Percentiles rank a stretch among this genome's conserved stretches.
Evolutionary conservation across 2,797 vertebrate species (phyloP).

Genomic region (Spatula clypeata): DNA sequence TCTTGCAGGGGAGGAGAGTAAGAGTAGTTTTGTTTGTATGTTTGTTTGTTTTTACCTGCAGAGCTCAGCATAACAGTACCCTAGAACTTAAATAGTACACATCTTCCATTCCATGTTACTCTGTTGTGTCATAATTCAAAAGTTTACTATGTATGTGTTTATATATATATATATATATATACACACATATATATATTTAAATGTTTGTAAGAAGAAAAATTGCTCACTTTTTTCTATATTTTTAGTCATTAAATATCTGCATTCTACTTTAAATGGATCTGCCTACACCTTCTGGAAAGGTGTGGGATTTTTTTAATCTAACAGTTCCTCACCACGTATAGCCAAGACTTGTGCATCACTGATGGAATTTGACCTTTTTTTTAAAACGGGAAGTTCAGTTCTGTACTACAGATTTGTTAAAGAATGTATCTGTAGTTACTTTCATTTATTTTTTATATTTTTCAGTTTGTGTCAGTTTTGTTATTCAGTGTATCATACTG

Average conservation of each 20-base stretch:
- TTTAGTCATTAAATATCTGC: not conserved
- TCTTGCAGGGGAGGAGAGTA: fast-evolving
- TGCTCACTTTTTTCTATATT: not conserved
- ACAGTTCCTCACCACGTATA: not conserved
- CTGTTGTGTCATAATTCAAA: not conserved
- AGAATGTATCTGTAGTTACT: not conserved
- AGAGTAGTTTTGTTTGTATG: not conserved
- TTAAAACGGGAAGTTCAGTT: not conserved
- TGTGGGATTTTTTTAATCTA: not conserved
- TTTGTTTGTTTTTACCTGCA: not conserved
- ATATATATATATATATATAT: too few relatives aligned
- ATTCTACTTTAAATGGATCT: not conserved
- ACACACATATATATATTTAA: not conserved
- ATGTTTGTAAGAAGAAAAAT: not conserved
- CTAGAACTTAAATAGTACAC: fast-evolving
- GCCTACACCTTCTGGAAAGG: not conserved
- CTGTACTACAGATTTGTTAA: not conserved
- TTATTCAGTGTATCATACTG: not conserved
- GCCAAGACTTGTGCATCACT: not conserved
- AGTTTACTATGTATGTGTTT: not conserved
- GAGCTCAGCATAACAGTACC: not conserved
- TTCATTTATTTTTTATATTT: not conserved
- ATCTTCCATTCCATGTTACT: not conserved
- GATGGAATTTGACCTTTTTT: not conserved
- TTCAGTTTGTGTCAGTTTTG: not conserved